Conservation (phyloP, 2,113 vertebrate genomes). For the Leucopternis melanops region DNA sequence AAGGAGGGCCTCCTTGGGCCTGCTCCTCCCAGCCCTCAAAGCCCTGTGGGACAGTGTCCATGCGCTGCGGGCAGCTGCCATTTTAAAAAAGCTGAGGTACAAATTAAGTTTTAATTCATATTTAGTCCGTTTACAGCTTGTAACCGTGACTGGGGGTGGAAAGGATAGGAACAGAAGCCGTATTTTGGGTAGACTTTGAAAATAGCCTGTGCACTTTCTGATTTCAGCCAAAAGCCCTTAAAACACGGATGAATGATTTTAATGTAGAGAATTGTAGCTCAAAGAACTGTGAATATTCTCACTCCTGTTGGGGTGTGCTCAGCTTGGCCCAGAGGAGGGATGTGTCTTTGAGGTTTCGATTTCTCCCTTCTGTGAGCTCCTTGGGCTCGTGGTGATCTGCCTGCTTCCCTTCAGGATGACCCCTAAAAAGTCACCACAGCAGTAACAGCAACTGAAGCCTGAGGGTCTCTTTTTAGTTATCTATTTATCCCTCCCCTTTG, state of each 20-base stretch:
- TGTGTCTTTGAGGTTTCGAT: rapidly evolving
- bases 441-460: not conserved
- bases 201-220: not conserved
- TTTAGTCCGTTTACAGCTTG: not conserved
- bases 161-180: not conserved
- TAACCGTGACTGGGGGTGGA: not conserved
- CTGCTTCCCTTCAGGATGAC: rapidly evolving
- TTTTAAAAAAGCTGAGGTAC: not conserved
- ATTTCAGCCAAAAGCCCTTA: not conserved
- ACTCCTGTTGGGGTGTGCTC: rapidly evolving
- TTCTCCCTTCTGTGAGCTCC: not conserved
- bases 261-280: not conserved
- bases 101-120: not conserved
- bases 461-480: too few relatives aligned
- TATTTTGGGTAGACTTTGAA: not conserved
- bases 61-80: rapidly evolving
- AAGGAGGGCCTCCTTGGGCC: not conserved
- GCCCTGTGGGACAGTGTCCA: rapidly evolving
- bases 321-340: too few relatives aligned
- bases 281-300: rapidly evolving
- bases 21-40: not conserved
- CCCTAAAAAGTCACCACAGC: not conserved
- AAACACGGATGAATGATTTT: not conserved
- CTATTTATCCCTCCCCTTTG: too few relatives aligned
- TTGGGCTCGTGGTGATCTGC: not conserved